A percentile compares a stretch with the other conserved stretches of the same genome.
Conservation (phyloP, 2,797 vertebrate genomes). For the Anabacerthia variegaticeps region DNA sequence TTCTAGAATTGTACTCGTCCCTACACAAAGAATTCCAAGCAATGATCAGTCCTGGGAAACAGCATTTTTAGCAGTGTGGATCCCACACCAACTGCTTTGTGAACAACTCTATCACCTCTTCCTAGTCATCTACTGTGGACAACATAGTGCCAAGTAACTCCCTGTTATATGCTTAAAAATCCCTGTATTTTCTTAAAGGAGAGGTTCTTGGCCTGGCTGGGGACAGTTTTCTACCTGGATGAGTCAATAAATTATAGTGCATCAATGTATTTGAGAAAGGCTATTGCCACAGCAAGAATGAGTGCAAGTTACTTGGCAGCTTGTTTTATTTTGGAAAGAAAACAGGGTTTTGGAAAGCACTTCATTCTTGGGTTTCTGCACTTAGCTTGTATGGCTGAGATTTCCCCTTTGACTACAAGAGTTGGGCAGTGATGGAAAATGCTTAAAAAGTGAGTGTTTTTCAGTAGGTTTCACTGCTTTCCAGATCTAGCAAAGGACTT, state of each 20-base stretch:
- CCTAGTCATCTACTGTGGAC: neutral
- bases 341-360: neutral
- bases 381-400: neutral
- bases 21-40: neutral
- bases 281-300: neutral
- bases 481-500: neutral
- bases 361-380: neutral
- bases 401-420: neutral
- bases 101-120: neutral
- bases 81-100: neutral
- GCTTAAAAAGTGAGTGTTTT: neutral
- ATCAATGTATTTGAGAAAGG: neutral
- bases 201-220: neutral
- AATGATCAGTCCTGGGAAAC: neutral
- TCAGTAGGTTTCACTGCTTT: neutral
- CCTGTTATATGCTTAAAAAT: neutral
- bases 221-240: conserved; percentile 40
- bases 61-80: neutral
- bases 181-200: conserved; percentile 19
- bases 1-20: neutral
- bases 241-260: conserved; percentile 13
- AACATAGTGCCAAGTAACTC: neutral
- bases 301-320: neutral
- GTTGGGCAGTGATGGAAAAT: neutral
- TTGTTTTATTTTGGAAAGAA: neutral